Evolutionary conservation across 2,888 invertebrate species (phyloP).

Genomic region (Keiferia lycopersicella): DNA sequence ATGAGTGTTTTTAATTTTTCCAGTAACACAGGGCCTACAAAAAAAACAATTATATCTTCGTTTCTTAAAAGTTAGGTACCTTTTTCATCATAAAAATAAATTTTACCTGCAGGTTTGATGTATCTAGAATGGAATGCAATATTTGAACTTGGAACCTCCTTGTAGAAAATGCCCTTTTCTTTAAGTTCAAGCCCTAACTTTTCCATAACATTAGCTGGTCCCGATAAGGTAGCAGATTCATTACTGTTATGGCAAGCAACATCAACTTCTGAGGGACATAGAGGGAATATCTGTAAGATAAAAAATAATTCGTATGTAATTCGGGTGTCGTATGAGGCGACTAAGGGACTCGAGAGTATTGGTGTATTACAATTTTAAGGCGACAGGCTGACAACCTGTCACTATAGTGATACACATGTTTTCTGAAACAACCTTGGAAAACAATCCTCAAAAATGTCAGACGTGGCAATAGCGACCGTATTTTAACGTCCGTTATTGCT

Average conservation of each 20-base stretch:
- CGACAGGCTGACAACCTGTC: no score
- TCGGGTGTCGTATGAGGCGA: no score
- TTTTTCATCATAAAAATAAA: background rate
- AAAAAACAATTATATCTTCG: background rate
- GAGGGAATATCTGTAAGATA: slow-evolving; percentile 39
- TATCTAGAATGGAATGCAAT: slow-evolving; percentile 94
- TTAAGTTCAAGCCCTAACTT: slow-evolving; percentile 76
- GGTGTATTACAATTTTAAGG: no score
- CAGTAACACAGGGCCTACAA: slow-evolving; percentile 80
- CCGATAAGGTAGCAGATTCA: slow-evolving; percentile 89
- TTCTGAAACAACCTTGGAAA: no score
- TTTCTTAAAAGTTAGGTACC: background rate
- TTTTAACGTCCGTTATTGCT: no score
- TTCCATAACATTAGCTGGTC: slow-evolving; percentile 83
- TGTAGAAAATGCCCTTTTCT: slow-evolving; percentile 55
- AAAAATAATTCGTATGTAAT: no score
- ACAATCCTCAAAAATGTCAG: no score
- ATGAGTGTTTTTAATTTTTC: slow-evolving; percentile 81
- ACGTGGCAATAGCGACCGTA: no score
- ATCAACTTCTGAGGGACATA: slow-evolving; percentile 83
- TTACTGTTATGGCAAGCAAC: slow-evolving; percentile 90
- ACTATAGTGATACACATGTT: no score
- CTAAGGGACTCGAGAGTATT: no score
- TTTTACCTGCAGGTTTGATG: slow-evolving; percentile 82
- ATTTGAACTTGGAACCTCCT: slow-evolving; percentile 82